phyloP scores from a whole-genome alignment of 2,113 vertebrate species.

The Notechis scutatus region DNA sequence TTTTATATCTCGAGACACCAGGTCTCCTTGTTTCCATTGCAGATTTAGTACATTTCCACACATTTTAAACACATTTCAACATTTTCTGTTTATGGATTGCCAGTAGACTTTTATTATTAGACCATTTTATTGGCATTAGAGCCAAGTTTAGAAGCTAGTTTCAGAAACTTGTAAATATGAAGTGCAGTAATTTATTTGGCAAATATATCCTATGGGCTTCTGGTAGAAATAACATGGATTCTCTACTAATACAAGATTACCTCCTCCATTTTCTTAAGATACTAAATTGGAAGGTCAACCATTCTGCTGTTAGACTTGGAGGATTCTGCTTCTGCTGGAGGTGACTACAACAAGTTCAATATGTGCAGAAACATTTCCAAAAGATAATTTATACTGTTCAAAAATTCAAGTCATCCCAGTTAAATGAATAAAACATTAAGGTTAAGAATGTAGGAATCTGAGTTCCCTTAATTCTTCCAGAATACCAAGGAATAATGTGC shows the following conservation, averaged over 20 bases:
- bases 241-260: not conserved
- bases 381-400: too few relatives aligned
- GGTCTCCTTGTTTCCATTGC: constrained; percentile 39
- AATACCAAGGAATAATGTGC: not conserved
- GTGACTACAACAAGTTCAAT: not conserved
- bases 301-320: not conserved
- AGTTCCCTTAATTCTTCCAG: not conserved
- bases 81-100: constrained; percentile 64
- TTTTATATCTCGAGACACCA: constrained; percentile 35
- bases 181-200: constrained; percentile 57
- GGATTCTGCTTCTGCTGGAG: not conserved
- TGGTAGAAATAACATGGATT: constrained; percentile 18
- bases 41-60: constrained; percentile 52
- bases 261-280: constrained; percentile 1
- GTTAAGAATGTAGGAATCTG: not conserved
- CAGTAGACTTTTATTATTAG: constrained; percentile 71
- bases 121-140: constrained; percentile 70
- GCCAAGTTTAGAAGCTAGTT: constrained; percentile 70
- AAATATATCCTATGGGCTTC: constrained; percentile 43
- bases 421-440: not conserved
- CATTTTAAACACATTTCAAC: constrained; percentile 60
- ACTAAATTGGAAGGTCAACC: not conserved
- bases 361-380: not conserved
- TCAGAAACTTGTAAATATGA: constrained; percentile 70
- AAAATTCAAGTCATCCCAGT: not conserved